Evolutionary conservation across 2,113 vertebrate species (phyloP).

Genomic region (Python bivittatus): DNA sequence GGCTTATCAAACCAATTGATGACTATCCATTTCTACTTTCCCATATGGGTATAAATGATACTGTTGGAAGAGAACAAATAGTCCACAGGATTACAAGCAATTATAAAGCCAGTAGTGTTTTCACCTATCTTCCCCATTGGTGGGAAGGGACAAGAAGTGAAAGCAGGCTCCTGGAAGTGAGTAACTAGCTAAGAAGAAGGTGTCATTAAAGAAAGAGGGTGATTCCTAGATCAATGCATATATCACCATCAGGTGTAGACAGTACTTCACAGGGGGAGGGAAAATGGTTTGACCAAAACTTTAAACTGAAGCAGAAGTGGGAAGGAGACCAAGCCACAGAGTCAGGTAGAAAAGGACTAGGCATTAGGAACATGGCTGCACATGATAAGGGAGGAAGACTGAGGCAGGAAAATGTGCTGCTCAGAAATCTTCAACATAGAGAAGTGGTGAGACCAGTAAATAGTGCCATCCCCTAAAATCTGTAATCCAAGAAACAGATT

Average conservation of each 20-base stretch:
- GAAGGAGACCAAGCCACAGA: too few relatives aligned
- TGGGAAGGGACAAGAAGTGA: neutral
- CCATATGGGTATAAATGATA: neutral
- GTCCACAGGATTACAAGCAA: neutral
- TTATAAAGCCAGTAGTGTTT: neutral
- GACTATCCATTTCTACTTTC: neutral
- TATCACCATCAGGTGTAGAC: neutral
- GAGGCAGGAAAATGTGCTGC: neutral
- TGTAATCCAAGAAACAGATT: neutral
- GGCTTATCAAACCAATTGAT: neutral
- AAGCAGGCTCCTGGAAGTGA: neutral
- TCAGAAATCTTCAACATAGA: neutral
- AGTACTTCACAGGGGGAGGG: neutral
- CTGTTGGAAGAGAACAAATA: neutral
- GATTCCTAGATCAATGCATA: neutral
- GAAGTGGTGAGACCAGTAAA: neutral
- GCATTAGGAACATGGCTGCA: neutral
- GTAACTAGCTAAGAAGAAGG: neutral
- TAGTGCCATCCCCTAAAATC: neutral
- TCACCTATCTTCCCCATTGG: neutral
- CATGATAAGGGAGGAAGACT: neutral
- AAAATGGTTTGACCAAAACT: neutral
- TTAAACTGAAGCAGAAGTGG: neutral
- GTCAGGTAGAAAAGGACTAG: neutral
- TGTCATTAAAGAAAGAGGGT: neutral